Evolutionary conservation across 1,140 invertebrate species (phyloP).

Genomic region (Thaumetopoea pityocampa): DNA sequence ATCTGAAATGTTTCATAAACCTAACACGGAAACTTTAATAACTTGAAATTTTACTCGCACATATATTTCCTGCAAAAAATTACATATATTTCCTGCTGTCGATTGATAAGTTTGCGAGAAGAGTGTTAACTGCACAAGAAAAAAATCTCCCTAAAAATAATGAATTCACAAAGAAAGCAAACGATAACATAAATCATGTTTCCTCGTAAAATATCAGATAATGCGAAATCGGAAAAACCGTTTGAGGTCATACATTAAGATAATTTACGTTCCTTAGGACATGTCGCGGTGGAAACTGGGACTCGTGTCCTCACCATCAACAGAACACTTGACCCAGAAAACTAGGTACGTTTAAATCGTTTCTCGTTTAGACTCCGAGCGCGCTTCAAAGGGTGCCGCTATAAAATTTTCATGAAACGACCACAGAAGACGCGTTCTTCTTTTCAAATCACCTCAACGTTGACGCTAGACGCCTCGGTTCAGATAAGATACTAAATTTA

Average conservation of each 20-base stretch:
- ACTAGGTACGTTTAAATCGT: slow-evolving; percentile 35
- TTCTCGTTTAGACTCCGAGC: slow-evolving; percentile 30
- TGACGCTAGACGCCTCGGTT: slow-evolving; percentile 18
- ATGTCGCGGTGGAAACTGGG: slow-evolving; percentile 22
- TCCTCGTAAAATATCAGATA: too few species aligned
- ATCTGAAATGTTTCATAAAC: too few species aligned
- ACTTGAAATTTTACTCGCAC: too few species aligned
- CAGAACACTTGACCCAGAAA: slow-evolving; percentile 38
- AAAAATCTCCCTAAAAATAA: too few species aligned
- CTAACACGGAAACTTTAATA: too few species aligned
- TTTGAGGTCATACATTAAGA: slow-evolving; percentile 8
- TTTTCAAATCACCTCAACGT: slow-evolving; percentile 36
- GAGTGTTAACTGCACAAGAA: too few species aligned
- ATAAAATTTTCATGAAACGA: slow-evolving; percentile 39
- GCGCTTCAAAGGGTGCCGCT: slow-evolving; percentile 29
- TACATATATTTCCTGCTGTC: too few species aligned
- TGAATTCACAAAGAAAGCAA: too few species aligned
- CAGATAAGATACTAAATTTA: slow-evolving; percentile 22
- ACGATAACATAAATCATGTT: too few species aligned
- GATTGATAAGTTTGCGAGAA: too few species aligned
- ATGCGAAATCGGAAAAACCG: too few species aligned
- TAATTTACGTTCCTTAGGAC: slow-evolving; percentile 19
- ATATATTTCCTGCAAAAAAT: too few species aligned
- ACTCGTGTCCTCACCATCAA: slow-evolving; percentile 30
- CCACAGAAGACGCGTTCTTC: slow-evolving; percentile 25